Evolutionary conservation across 2,113 vertebrate species (phyloP).

Genomic region (Catagonus wagneri): DNA sequence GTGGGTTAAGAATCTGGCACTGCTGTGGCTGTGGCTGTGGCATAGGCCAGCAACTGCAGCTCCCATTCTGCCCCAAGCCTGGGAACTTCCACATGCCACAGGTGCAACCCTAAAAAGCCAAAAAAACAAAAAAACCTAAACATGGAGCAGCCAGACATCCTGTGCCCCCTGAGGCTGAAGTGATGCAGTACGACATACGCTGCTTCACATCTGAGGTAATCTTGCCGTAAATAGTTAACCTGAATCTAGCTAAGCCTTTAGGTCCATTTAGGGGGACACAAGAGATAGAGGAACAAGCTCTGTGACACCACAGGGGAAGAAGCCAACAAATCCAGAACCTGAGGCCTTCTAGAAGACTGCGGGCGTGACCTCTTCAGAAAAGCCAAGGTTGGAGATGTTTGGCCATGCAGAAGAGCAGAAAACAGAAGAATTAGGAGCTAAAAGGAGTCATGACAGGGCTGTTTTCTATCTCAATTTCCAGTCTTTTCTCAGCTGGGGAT

Average conservation of each 20-base stretch:
- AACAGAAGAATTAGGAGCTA: neutral
- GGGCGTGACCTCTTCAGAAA: neutral
- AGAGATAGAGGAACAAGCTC: neutral
- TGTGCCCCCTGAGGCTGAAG: too few species aligned
- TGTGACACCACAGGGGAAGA: neutral
- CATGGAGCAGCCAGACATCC: neutral
- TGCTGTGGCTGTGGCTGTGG: too few species aligned
- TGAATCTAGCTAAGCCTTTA: neutral
- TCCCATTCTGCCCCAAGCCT: too few species aligned
- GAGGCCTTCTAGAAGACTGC: neutral
- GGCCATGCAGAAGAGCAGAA: neutral
- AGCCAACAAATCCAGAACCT: neutral
- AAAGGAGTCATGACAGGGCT: neutral
- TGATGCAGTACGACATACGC: neutral
- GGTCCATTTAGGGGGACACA: neutral
- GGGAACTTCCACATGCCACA: too few species aligned
- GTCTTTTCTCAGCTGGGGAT: neutral
- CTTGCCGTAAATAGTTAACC: neutral
- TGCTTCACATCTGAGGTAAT: rapidly evolving
- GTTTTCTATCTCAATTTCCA: neutral
- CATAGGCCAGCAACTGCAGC: too few species aligned
- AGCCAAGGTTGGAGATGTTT: neutral
- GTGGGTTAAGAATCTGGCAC: too few species aligned
- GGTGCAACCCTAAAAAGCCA: too few species aligned
- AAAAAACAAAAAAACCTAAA: too few species aligned